Evolutionary conservation across 2,797 vertebrate species (phyloP).

Genomic region (Pseudopleuronectes americanus): DNA sequence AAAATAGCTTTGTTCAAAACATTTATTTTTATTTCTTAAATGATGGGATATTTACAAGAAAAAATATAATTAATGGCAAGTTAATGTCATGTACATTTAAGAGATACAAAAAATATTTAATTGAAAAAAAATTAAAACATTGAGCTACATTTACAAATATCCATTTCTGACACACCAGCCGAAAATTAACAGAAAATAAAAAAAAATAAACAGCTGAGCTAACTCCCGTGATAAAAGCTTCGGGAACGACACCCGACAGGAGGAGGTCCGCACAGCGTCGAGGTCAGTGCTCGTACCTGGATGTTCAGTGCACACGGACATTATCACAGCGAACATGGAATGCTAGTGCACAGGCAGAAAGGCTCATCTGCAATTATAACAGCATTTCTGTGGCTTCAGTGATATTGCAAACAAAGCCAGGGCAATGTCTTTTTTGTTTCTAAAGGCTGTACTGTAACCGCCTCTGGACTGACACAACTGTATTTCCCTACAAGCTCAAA

Average conservation of each 20-base stretch:
- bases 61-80: slow-evolving; percentile 62
- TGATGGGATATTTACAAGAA: slow-evolving; percentile 75
- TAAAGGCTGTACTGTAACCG: slow-evolving; percentile 26
- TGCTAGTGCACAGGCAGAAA: slow-evolving; percentile 53
- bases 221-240: slow-evolving; percentile 40
- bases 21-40: slow-evolving; percentile 80
- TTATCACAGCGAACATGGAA: slow-evolving; percentile 38
- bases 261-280: slow-evolving; percentile 38
- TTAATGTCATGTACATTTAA: slow-evolving; percentile 75
- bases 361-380: slow-evolving; percentile 47
- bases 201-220: slow-evolving; percentile 41
- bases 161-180: slow-evolving; percentile 50
- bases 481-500: slow-evolving; percentile 35
- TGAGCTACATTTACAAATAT: slow-evolving; percentile 73
- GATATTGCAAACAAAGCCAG: slow-evolving; percentile 47
- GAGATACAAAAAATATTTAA: slow-evolving; percentile 77
- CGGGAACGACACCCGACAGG: slow-evolving; percentile 30
- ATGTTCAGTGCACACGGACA: slow-evolving; percentile 65
- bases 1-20: slow-evolving; percentile 57
- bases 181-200: slow-evolving; percentile 24
- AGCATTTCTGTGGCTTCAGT: slow-evolving; percentile 45
- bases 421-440: slow-evolving; percentile 48
- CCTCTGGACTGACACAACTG: slow-evolving; percentile 26
- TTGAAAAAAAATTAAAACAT: slow-evolving; percentile 61
- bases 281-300: slow-evolving; percentile 68